Conservation (phyloP, 2,113 vertebrate genomes). For the Cygnus buccinator region DNA sequence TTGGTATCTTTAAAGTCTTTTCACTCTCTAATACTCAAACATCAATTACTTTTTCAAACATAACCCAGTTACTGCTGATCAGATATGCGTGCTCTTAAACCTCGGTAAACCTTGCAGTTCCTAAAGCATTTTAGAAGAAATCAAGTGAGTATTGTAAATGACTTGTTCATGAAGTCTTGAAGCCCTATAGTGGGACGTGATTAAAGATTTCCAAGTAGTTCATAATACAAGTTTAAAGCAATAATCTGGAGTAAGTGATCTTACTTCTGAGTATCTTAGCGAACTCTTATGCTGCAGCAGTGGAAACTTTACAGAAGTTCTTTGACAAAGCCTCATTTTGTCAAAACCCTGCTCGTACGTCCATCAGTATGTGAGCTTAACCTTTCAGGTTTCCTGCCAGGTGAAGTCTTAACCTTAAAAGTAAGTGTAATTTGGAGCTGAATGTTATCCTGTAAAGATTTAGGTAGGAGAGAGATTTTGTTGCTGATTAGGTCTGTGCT, state of each 20-base stretch:
- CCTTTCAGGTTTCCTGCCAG: neutral
- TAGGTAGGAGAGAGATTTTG: neutral
- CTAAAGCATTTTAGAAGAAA: neutral
- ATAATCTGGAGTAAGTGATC: neutral
- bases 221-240: neutral
- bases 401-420: neutral
- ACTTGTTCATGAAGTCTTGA: neutral
- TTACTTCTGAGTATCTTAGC: neutral
- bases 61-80: neutral
- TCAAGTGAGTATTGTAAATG: neutral
- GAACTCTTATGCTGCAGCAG: neutral
- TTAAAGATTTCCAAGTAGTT: neutral
- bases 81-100: neutral
- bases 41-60: neutral
- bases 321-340: neutral
- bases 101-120: neutral
- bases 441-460: neutral
- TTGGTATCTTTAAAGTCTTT: neutral
- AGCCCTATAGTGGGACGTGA: neutral
- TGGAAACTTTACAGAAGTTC: neutral
- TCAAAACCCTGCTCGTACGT: neutral
- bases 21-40: neutral
- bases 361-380: neutral
- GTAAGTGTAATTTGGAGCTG: neutral
- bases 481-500: neutral